Conservation (phyloP, 2,888 invertebrate genomes). For the Agapostemon virescens region DNA sequence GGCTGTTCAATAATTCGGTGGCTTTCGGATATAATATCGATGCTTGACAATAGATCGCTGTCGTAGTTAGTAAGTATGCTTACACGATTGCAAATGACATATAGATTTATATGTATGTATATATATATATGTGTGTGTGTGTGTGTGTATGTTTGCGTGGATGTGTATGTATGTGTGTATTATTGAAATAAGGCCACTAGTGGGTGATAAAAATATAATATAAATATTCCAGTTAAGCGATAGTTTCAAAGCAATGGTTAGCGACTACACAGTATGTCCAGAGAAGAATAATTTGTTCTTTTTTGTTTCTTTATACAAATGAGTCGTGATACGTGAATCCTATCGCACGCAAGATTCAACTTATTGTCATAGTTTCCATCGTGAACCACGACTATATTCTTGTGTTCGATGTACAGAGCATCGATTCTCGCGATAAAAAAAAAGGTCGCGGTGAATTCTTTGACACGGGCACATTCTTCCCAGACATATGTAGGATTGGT, state of each 20-base stretch:
- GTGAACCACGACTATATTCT: conserved; percentile 38
- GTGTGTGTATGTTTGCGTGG: background rate
- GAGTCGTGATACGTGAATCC: conserved; percentile 33
- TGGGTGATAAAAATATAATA: conserved; percentile 79
- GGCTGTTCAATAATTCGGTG: conserved; percentile 30
- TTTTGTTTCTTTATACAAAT: conserved; percentile 18
- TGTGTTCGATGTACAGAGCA: conserved; percentile 22
- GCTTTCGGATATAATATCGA: conserved; percentile 39
- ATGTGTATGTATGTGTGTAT: conserved; percentile 33
- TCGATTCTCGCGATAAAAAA: conserved; percentile 12
- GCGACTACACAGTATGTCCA: conserved; percentile 56
- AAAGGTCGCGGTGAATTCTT: conserved; percentile 31
- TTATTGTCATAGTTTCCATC: conserved; percentile 65
- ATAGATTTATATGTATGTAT: conserved; percentile 41
- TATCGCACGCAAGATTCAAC: conserved; percentile 29
- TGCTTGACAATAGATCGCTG: conserved; percentile 65
- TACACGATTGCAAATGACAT: conserved; percentile 66
- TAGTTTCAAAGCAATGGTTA: conserved; percentile 69
- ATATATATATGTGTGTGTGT: conserved; percentile 17
- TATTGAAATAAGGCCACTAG: conserved; percentile 80
- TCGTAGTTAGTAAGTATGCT: conserved; percentile 61
- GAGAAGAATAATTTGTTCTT: conserved; percentile 37
- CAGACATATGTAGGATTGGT: conserved; percentile 54
- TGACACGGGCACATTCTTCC: conserved; percentile 45
- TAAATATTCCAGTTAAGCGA: conserved; percentile 76